A percentile compares a stretch with the other conserved stretches of the same genome.
These are phyloP conservation scores for Anser cygnoides DNA, from an alignment of 2,113 vertebrate genomes.

Conservation along the genomic window DNA sequence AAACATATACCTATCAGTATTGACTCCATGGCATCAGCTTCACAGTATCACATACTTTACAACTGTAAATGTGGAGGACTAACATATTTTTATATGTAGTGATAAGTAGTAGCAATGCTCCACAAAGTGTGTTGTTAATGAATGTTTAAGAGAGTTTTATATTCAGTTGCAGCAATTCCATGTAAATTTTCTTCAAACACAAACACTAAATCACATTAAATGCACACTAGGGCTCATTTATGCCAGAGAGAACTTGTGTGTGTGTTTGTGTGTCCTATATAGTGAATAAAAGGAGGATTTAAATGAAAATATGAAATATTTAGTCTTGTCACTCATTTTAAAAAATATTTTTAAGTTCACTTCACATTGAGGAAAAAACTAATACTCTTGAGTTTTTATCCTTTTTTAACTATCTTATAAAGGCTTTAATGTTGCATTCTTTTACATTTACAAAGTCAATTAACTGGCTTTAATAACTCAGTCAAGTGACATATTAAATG, in stretches of 20 bases:
- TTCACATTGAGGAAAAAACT: neutral
- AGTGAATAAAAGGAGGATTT: neutral
- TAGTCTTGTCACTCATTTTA: neutral
- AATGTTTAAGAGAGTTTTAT: neutral
- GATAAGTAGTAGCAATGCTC: neutral
- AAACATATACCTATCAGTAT: neutral
- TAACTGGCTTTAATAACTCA: neutral
- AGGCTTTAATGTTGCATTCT: neutral
- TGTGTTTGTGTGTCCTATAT: neutral
- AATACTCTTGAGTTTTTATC: neutral
- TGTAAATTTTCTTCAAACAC: neutral
- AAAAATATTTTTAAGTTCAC: neutral
- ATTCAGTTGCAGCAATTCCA: neutral
- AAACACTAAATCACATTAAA: neutral
- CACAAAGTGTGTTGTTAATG: neutral
- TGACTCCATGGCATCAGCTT: neutral
- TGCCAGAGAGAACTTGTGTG: neutral
- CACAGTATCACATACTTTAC: neutral
- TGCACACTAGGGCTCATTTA: neutral
- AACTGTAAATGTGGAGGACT: neutral
- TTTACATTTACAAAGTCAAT: neutral
- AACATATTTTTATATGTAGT: neutral
- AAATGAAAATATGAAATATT: neutral
- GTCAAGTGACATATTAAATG: neutral
- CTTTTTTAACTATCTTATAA: neutral